Evolutionary conservation across 2,797 vertebrate species (phyloP).

Genomic region (Sebastes wilsoni): DNA sequence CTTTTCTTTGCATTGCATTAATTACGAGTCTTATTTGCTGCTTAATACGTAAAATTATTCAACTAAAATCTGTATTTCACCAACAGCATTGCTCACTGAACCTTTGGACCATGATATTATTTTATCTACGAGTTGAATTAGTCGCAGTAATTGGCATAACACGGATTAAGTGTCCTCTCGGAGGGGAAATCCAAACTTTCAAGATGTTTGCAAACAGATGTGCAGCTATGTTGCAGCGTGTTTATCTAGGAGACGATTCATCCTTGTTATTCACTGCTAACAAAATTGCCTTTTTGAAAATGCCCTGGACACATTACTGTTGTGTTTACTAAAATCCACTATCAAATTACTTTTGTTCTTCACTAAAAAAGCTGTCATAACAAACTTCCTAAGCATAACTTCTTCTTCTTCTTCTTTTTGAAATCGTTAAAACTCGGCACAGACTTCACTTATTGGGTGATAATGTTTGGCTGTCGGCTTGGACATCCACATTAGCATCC

Average conservation of each 20-base stretch:
- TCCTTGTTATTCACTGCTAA: constrained; percentile 8
- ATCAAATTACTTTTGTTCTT: constrained; percentile 9
- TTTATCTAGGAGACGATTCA: constrained; percentile 11
- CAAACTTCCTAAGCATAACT: not conserved
- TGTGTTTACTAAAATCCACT: not conserved
- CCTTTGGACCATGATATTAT: constrained; percentile 40
- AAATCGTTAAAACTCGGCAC: not conserved
- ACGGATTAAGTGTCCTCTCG: constrained; percentile 30
- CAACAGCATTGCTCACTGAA: constrained; percentile 25
- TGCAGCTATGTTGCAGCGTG: not conserved
- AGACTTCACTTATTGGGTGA: not conserved
- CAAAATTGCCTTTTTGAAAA: not conserved
- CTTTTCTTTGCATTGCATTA: constrained; percentile 43
- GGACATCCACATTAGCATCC: constrained; percentile 17
- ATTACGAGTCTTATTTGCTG: constrained; percentile 54
- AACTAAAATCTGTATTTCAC: constrained; percentile 41
- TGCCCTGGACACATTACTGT: not conserved
- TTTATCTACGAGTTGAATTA: constrained; percentile 45
- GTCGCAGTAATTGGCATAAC: constrained; percentile 39
- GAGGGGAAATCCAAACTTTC: constrained; percentile 38
- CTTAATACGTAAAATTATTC: constrained; percentile 54
- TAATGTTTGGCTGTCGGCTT: constrained; percentile 23
- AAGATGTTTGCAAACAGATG: constrained; percentile 23
- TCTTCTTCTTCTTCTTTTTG: not conserved
- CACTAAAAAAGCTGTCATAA: constrained; percentile 5